Conservation (phyloP, 2,113 vertebrate genomes). For the Serilophus lunatus region DNA sequence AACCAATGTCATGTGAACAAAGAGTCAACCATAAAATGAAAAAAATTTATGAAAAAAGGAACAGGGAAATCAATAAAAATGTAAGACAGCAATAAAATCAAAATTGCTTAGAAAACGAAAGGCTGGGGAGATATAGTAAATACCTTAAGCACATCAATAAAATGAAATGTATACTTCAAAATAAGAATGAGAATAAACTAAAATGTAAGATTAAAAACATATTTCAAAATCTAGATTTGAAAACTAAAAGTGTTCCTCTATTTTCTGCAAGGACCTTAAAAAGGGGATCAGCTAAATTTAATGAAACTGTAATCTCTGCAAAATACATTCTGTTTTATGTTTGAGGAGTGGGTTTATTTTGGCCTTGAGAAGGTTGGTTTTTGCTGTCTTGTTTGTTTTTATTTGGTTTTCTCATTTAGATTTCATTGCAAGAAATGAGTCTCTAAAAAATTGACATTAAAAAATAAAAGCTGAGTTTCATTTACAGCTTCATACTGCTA, state of each 20-base stretch:
- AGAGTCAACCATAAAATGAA: constrained; percentile 28
- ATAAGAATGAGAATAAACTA: constrained; percentile 18
- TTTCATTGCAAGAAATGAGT: background rate
- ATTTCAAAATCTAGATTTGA: background rate
- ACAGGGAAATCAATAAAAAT: constrained; percentile 43
- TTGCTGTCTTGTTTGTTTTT: background rate
- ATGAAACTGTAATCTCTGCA: background rate
- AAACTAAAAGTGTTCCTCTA: background rate
- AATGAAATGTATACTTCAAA: constrained; percentile 23
- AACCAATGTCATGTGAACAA: constrained; percentile 17
- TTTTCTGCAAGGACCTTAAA: background rate
- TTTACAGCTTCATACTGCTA: background rate
- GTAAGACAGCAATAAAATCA: constrained; percentile 35
- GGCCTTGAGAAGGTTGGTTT: background rate
- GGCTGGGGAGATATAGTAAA: background rate
- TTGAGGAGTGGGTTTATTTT: background rate
- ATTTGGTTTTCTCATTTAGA: background rate
- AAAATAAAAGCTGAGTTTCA: background rate
- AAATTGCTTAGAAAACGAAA: constrained; percentile 38
- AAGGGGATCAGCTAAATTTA: background rate
- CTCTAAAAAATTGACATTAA: background rate
- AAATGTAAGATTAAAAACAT: background rate
- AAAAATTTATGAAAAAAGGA: constrained; percentile 23
- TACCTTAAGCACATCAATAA: constrained; percentile 18
- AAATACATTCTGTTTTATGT: accelerated